Percentiles rank a stretch among this genome's conserved stretches.
phyloP scores from a whole-genome alignment of 2,113 vertebrate species.

The Oreotrochilus melanogaster region DNA sequence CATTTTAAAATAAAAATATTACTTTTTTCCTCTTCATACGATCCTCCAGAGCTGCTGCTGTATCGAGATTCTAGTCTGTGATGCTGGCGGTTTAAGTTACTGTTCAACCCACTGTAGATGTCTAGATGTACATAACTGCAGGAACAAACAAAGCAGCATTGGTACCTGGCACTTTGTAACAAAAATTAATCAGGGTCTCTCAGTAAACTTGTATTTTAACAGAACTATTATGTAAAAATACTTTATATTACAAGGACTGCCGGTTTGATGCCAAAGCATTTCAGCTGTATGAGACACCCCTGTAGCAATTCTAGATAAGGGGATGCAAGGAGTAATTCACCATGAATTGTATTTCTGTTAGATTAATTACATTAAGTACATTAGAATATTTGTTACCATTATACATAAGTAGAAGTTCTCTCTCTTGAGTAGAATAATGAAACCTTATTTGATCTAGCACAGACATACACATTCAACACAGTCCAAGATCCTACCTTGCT shows the following conservation, averaged over 20 bases:
- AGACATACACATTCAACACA: neutral
- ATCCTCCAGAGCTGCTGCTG: constrained; percentile 99
- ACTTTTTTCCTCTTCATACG: constrained; percentile 99
- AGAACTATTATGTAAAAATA: neutral
- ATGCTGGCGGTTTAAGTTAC: constrained; percentile 94
- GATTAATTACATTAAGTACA: neutral
- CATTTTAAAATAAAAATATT: constrained; percentile 39
- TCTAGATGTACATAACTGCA: constrained; percentile 91
- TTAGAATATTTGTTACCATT: neutral
- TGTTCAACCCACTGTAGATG: constrained; percentile 93
- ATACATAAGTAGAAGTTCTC: neutral
- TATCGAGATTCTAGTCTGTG: constrained; percentile 98
- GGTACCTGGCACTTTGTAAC: neutral
- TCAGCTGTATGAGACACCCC: neutral
- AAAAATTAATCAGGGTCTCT: neutral
- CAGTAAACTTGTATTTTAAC: neutral
- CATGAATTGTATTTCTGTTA: neutral
- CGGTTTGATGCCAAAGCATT: neutral
- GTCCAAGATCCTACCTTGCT: neutral
- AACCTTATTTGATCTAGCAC: neutral
- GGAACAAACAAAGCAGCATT: constrained; percentile 5
- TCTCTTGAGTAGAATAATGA: neutral
- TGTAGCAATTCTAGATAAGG: neutral
- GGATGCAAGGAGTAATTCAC: neutral
- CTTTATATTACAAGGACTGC: neutral